phyloP scores from a whole-genome alignment of 2,888 invertebrate genomes.

The Zygothrica quintamaculata region DNA sequence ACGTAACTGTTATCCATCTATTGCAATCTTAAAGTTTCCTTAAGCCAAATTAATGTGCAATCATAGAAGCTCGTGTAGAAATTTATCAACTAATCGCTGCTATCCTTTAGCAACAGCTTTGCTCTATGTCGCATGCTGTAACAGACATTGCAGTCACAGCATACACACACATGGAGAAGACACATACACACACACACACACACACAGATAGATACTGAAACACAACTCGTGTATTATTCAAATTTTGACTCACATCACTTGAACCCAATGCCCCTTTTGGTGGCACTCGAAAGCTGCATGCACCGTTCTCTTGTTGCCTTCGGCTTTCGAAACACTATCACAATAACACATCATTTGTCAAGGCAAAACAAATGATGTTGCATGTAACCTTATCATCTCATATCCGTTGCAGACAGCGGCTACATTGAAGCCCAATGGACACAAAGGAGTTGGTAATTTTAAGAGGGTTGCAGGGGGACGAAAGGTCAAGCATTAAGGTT shows the following conservation, averaged over 20 bases:
- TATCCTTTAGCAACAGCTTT: constrained; percentile 46
- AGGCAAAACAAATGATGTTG: constrained; percentile 78
- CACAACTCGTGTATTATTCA: constrained; percentile 64
- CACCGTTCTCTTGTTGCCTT: constrained; percentile 18
- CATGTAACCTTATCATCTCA: constrained; percentile 79
- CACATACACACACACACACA: constrained; percentile 1
- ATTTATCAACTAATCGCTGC: constrained; percentile 24
- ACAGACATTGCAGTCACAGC: constrained; percentile 19
- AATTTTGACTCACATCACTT: constrained; percentile 65
- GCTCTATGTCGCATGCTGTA: constrained; percentile 42
- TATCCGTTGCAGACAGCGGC: constrained; percentile 69
- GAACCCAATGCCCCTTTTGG: constrained; percentile 43
- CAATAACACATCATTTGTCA: constrained; percentile 79
- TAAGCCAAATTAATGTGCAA: constrained; percentile 13
- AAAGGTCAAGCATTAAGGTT: constrained; percentile 72
- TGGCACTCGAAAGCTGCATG: constrained; percentile 63
- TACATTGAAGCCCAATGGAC: constrained; percentile 35
- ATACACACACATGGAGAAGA: constrained; percentile 10
- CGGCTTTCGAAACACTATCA: constrained; percentile 62
- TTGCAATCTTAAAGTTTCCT: neutral
- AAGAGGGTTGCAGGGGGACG: constrained; percentile 12
- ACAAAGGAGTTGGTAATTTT: constrained; percentile 5
- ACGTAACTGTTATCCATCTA: too few species aligned
- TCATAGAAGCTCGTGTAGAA: neutral
- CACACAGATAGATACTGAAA: constrained; percentile 11